Conservation (phyloP, 2,888 invertebrate species). For the Lissocephala sabroskyi region DNA sequence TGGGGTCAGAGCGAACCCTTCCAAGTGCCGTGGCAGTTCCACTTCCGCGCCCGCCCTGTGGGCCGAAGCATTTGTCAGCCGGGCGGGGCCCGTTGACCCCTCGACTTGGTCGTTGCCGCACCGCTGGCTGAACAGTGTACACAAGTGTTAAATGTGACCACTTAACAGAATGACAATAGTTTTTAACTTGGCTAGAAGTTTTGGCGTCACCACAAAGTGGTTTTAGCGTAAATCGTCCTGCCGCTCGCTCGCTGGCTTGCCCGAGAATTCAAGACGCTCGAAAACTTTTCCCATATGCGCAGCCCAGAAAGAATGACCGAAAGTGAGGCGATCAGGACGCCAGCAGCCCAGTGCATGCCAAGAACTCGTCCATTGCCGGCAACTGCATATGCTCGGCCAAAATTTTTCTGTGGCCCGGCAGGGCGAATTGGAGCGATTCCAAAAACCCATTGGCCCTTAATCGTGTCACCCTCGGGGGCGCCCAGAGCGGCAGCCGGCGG, state of each 20-base stretch:
- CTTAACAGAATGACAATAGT: constrained; percentile 66
- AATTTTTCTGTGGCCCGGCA: constrained; percentile 22
- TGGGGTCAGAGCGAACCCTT: no score
- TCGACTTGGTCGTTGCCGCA: constrained; percentile 2
- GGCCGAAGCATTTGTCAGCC: constrained; percentile 28
- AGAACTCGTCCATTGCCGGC: constrained; percentile 24
- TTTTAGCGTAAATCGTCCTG: constrained; percentile 54
- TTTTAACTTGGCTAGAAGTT: constrained; percentile 67
- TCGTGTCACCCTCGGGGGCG: no score
- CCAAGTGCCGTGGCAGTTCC: no score
- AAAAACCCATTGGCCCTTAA: constrained; percentile 21
- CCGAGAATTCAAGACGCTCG: no score
- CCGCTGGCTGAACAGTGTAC: constrained; percentile 16
- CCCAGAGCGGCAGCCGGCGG: no score
- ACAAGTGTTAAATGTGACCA: constrained; percentile 65
- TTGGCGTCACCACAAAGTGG: constrained; percentile 67
- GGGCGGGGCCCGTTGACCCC: not conserved
- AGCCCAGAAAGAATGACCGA: no score
- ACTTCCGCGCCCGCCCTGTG: no score
- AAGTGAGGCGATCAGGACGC: no score
- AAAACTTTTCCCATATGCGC: no score
- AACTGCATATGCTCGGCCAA: not conserved
- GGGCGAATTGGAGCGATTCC: constrained; percentile 45
- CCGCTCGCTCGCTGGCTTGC: not conserved
- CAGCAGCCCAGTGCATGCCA: no score